These are phyloP conservation scores for Lasioglossum morio DNA, from an alignment of 2,888 invertebrate species.

Conservation along the genomic window DNA sequence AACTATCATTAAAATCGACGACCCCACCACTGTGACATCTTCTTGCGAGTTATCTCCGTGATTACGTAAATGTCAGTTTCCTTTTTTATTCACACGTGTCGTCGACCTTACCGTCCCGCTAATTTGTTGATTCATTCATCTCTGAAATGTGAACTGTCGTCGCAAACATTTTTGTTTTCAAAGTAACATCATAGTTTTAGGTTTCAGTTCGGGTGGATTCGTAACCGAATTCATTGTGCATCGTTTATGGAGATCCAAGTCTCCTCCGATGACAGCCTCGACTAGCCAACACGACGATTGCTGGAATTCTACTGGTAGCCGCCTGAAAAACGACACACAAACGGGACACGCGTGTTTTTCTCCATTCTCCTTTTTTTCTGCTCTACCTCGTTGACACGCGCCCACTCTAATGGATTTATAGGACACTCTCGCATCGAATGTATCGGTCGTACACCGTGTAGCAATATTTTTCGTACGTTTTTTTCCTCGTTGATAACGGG, in stretches of 20 bases:
- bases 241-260: slow-evolving; percentile 44
- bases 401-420: slow-evolving; percentile 37
- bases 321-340: slow-evolving; percentile 14
- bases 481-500: background rate
- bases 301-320: background rate
- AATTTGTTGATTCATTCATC: background rate
- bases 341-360: slow-evolving; percentile 4
- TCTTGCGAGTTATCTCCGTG: background rate
- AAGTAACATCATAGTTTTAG: background rate
- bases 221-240: background rate
- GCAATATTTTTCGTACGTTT: slow-evolving; percentile 3
- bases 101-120: background rate
- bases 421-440: slow-evolving; percentile 18
- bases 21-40: too few species aligned
- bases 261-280: slow-evolving; percentile 6
- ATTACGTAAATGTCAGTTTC: background rate
- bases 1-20: too few species aligned
- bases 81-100: background rate
- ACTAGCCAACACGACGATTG: slow-evolving; percentile 5
- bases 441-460: background rate
- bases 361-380: background rate
- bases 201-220: background rate
- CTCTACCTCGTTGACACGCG: background rate
- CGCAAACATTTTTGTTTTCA: background rate
- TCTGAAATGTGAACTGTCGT: background rate